A percentile compares a stretch with the other conserved stretches of the same genome.
Conservation (phyloP, 1,140 invertebrate genomes). For the Globodera ellingtonae region DNA sequence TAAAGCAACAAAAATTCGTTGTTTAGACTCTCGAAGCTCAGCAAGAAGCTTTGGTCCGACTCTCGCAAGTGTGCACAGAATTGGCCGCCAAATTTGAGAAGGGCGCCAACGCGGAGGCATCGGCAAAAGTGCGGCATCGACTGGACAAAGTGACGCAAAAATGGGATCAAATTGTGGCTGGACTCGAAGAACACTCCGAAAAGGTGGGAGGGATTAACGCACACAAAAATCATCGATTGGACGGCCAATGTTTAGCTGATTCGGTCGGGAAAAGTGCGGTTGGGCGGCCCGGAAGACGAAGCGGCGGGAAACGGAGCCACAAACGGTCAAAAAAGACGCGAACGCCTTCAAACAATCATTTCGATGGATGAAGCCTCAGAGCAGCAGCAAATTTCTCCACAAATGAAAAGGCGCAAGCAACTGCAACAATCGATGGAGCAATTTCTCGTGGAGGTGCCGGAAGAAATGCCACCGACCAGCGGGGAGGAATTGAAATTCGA, state of each 20-base stretch:
- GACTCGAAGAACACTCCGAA: constrained; percentile 61
- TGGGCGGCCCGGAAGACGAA: constrained; percentile 18
- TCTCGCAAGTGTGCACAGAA: constrained; percentile 58
- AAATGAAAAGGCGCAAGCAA: constrained; percentile 18
- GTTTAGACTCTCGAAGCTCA: constrained; percentile 47
- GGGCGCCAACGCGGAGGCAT: constrained; percentile 2
- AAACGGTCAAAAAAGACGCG: constrained; percentile 8
- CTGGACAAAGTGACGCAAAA: constrained; percentile 54
- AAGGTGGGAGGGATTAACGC: constrained; percentile 33
- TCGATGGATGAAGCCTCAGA: constrained; percentile 24
- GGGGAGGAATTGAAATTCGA: not conserved
- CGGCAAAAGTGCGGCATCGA: constrained; percentile 12
- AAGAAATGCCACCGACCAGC: constrained; percentile 7
- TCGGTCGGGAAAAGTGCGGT: constrained; percentile 31
- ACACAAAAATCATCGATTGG: not conserved
- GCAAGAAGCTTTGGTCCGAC: constrained; percentile 54
- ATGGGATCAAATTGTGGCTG: constrained; percentile 59
- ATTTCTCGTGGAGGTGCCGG: constrained; percentile 10
- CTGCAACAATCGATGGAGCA: constrained; percentile 9
- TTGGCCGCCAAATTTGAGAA: constrained; percentile 45
- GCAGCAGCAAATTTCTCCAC: not conserved
- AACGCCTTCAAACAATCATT: constrained; percentile 23
- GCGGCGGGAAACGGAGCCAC: not conserved
- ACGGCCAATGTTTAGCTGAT: constrained; percentile 20
- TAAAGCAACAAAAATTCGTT: not conserved